A percentile compares a stretch with the other conserved stretches of the same genome.
Conservation (phyloP, 2,113 vertebrate genomes). For the Chionis minor region DNA sequence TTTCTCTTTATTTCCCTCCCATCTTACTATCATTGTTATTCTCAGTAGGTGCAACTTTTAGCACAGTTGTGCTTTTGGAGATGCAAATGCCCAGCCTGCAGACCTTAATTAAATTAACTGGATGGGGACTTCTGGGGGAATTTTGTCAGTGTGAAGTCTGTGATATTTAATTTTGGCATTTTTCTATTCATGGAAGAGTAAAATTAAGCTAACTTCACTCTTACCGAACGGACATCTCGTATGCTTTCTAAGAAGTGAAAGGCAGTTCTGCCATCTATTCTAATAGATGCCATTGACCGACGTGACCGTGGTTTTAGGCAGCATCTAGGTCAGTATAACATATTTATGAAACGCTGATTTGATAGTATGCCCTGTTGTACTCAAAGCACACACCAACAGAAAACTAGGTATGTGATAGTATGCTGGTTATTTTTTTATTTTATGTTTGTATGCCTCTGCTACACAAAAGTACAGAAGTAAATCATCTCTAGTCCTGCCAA, state of each 20-base stretch:
- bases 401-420: not conserved
- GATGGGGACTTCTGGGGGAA: not conserved
- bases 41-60: not conserved
- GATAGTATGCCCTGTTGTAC: not conserved
- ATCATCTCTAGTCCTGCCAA: not conserved
- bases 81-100: not conserved
- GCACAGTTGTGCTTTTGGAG: not conserved
- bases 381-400: not conserved
- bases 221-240: not conserved
- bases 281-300: not conserved
- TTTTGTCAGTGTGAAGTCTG: not conserved
- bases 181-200: not conserved
- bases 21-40: not conserved
- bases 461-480: not conserved
- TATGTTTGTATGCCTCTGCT: not conserved
- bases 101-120: not conserved
- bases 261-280: not conserved
- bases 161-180: not conserved
- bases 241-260: not conserved
- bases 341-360: not conserved
- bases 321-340: not conserved
- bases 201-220: not conserved
- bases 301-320: not conserved
- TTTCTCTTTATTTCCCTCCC: not conserved
- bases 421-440: not conserved